Conservation (phyloP, 2,797 vertebrate genomes). For the Pipistrellus pipistrellus region DNA sequence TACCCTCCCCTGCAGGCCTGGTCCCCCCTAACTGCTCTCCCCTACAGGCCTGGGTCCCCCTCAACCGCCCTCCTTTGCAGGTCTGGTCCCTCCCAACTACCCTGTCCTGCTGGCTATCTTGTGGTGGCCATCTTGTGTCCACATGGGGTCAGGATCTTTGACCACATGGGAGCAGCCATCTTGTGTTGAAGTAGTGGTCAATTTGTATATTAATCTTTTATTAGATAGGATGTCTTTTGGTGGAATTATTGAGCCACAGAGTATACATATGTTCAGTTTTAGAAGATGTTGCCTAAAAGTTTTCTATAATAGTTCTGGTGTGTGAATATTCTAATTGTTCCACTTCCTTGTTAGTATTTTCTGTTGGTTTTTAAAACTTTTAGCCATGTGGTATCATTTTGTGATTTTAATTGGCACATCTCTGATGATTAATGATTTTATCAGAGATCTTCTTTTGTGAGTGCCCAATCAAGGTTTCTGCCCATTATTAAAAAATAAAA, state of each 20-base stretch:
- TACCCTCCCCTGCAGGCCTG: too few species aligned
- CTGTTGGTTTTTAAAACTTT: not conserved
- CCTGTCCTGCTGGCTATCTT: too few species aligned
- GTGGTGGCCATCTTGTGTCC: too few species aligned
- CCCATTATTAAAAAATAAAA: not conserved
- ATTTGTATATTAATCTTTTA: too few species aligned
- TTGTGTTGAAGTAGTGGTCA: too few species aligned
- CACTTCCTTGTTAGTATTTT: not conserved
- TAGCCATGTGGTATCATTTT: not conserved
- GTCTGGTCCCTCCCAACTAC: too few species aligned
- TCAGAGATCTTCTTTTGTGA: not conserved
- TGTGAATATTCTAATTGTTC: not conserved
- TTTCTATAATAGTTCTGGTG: not conserved
- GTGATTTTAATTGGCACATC: not conserved
- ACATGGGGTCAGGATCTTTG: too few species aligned
- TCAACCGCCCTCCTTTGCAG: too few species aligned
- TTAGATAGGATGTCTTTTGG: not conserved
- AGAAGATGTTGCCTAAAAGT: not conserved
- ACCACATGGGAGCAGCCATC: too few species aligned
- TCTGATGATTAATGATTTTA: slow-evolving; percentile 35
- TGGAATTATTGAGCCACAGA: not conserved
- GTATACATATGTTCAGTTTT: not conserved
- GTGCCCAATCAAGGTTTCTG: not conserved
- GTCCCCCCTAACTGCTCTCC: too few species aligned
- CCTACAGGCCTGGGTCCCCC: too few species aligned